Evolutionary conservation across 2,888 invertebrate genomes (phyloP).

Genomic region (Kryphioiulus occultus): DNA sequence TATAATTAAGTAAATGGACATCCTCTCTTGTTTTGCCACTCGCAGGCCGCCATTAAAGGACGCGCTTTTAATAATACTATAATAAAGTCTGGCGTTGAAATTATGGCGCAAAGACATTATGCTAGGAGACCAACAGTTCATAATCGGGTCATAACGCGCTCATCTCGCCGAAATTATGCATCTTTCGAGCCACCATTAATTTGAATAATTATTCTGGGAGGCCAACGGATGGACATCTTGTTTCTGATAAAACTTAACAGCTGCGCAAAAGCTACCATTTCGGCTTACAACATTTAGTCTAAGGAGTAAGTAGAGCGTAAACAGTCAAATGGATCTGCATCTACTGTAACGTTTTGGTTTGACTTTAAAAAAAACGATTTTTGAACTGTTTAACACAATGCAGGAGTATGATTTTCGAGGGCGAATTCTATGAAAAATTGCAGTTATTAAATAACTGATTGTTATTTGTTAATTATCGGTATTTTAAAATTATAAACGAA

Average conservation of each 20-base stretch:
- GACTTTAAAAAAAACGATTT: no score
- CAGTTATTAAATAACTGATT: no score
- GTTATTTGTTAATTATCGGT: no score
- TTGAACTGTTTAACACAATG: no score
- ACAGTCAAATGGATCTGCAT: no score
- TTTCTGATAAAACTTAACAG: conserved; percentile 27
- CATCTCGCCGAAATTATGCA: conserved; percentile 25
- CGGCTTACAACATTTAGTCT: neutral
- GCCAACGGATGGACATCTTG: conserved; percentile 31
- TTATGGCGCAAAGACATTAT: conserved; percentile 22
- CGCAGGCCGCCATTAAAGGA: neutral
- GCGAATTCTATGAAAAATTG: no score
- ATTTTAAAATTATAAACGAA: no score
- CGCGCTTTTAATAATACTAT: conserved; percentile 26
- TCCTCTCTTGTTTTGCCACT: conserved; percentile 35
- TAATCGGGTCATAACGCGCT: conserved; percentile 35
- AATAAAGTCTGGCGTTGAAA: conserved; percentile 31
- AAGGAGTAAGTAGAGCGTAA: neutral
- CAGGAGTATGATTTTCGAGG: no score
- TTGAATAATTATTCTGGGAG: conserved; percentile 25
- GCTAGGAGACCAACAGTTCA: conserved; percentile 35
- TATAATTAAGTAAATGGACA: conserved; percentile 35
- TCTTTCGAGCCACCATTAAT: conserved; percentile 1
- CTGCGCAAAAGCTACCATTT: neutral
- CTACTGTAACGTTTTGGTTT: no score